Conservation (phyloP, 2,797 vertebrate species). For the Tokudaia muenninki region DNA sequence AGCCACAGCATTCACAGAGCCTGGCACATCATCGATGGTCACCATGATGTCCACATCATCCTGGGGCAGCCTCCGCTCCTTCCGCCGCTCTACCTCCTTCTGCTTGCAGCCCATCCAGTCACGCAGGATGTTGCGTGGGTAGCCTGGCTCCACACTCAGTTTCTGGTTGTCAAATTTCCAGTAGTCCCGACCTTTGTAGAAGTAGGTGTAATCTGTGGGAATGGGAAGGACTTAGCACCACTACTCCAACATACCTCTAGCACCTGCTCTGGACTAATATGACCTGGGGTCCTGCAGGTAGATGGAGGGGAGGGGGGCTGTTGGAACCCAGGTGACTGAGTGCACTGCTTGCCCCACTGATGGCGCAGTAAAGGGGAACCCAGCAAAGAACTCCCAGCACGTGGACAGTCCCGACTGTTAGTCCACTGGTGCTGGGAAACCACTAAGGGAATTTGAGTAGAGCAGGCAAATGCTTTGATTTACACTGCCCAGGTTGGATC, state of each 20-base stretch:
- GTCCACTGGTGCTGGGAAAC: conserved; percentile 16
- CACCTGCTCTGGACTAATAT: background rate
- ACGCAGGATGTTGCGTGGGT: conserved; percentile 96
- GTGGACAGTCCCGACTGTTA: background rate
- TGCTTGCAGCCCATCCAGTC: conserved; percentile 99
- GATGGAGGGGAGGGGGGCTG: background rate
- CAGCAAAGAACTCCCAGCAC: background rate
- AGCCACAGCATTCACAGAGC: conserved; percentile 97
- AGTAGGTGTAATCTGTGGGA: conserved; percentile 96
- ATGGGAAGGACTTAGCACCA: conserved; percentile 75
- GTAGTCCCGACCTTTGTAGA: conserved; percentile 99
- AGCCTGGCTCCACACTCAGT: conserved; percentile 96
- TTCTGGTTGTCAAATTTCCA: conserved; percentile 99
- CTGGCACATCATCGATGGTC: conserved; percentile 96
- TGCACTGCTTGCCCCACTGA: background rate
- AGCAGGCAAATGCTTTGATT: background rate
- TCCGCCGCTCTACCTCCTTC: conserved; percentile 95
- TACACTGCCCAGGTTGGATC: background rate
- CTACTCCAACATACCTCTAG: background rate
- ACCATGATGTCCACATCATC: conserved; percentile 99
- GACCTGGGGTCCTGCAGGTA: background rate
- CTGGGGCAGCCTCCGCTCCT: conserved; percentile 93
- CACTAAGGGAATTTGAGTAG: conserved; percentile 2
- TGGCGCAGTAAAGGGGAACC: background rate
- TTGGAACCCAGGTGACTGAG: background rate